These are phyloP conservation scores for Metopia argyrocephala DNA, from an alignment of 2,888 invertebrate genomes.

Conservation along the genomic window DNA sequence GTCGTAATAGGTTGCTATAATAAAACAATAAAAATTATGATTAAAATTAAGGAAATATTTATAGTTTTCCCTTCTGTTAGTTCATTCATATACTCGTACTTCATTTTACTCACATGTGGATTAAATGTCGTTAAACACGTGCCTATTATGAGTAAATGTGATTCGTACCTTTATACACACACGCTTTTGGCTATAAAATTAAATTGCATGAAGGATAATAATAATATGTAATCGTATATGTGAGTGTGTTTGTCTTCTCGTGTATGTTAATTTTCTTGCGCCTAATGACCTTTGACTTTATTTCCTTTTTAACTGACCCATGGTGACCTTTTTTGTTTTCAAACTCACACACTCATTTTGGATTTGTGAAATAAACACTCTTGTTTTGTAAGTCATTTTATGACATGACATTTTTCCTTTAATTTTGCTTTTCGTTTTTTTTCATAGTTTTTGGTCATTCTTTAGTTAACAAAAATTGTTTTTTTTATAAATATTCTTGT, in stretches of 20 bases:
- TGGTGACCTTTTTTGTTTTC: conserved; percentile 27
- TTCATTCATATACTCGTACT: too few species aligned
- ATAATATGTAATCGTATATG: background rate
- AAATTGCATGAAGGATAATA: background rate
- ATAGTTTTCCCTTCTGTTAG: background rate
- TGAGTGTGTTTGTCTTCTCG: conserved; percentile 39
- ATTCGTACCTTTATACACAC: background rate
- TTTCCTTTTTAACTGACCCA: conserved; percentile 46
- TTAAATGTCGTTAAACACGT: too few species aligned
- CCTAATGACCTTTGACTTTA: conserved; percentile 62
- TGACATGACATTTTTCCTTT: conserved; percentile 41
- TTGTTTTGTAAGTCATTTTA: conserved; percentile 40
- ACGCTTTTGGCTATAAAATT: background rate
- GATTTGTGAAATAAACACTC: conserved; percentile 43
- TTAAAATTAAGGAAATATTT: background rate
- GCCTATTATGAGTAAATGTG: too few species aligned
- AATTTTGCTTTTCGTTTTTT: background rate
- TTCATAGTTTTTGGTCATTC: background rate
- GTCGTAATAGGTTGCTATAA: background rate
- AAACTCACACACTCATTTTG: background rate
- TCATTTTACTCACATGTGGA: too few species aligned
- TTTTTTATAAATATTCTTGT: background rate
- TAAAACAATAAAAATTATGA: background rate
- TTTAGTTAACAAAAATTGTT: background rate
- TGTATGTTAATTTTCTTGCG: conserved; percentile 41